Evolutionary conservation across 2,797 vertebrate species (phyloP), one percentile per base, ranked within the genome.

Genomic region (Synaphobranchus kaupii): DNA sequence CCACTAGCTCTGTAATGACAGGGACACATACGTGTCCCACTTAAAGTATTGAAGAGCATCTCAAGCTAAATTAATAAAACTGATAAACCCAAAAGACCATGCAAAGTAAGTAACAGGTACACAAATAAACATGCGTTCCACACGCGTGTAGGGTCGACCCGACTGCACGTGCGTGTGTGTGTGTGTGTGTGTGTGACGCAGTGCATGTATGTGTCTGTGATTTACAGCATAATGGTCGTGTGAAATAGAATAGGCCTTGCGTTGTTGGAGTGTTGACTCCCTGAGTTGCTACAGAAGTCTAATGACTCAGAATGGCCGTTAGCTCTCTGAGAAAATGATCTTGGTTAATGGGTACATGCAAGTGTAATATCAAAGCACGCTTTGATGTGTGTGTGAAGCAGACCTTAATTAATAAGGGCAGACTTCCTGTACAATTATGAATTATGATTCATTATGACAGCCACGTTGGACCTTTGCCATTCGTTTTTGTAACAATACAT

Each of bases 1-100:
- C 97, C 86, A 97, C 95, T n/a, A 98, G 90, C 92, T 98, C 98
- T 99, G 94, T 85, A 95, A 93, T 73, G 66, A 71, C 88, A 48
- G 56, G 76, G 56, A 56, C 25, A 28, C 54, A 81, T 50, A 20
- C 22, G 76, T 60, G 63, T 22, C 60, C 44, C 54, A 28, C 63
- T 28, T n/a, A 15, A 68, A 28, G 7, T 7, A 68, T 2, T n/a
- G 63, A 68, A 68, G 25, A 4, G 17, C 56, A 58, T 58, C 56
- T 58, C 56, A 20, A 28, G 63, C 9, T 28, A 8, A 68, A 66
- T 66, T 6, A n/a, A 25, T 66, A 66, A 66, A 66, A 66, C 25
- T n/a, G 25, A 28, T n/a, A 9, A 68, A 68, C 10, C 25, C 28
- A 66, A 66, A 68, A n/a, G 63, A 9, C 63, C 28, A 63, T 7